Evolutionary conservation across 2,888 invertebrate genomes (phyloP).

Genomic region (Heliconius erato): DNA sequence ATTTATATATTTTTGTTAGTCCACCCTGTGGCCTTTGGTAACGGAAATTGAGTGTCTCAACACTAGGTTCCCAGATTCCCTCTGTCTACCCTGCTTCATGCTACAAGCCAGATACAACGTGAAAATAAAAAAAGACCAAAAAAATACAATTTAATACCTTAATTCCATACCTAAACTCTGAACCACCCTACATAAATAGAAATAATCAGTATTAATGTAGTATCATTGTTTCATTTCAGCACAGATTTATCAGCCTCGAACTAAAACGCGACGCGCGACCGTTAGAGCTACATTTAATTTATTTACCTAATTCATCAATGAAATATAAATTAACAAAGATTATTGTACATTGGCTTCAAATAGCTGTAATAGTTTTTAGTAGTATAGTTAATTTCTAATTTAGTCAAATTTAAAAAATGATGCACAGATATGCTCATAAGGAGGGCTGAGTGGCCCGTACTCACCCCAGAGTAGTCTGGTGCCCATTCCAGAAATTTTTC

Average conservation of each 20-base stretch:
- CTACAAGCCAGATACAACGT: no score
- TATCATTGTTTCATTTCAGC: constrained; percentile 6
- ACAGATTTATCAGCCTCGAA: constrained; percentile 31
- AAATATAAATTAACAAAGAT: constrained; percentile 28
- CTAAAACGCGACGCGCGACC: constrained; percentile 35
- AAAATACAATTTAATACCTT: no score
- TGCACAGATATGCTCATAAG: background rate
- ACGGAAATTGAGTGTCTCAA: constrained; percentile 3
- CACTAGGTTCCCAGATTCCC: no score
- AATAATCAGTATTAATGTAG: background rate
- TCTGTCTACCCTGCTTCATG: no score
- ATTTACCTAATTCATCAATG: constrained; percentile 36
- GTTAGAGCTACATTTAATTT: constrained; percentile 39
- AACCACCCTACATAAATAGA: background rate
- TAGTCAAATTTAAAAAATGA: background rate
- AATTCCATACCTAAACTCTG: no score
- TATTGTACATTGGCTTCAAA: constrained; percentile 2
- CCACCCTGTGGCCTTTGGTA: no score
- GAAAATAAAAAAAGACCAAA: no score
- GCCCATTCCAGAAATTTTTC: no score
- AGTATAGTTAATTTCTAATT: background rate
- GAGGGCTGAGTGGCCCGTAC: no score
- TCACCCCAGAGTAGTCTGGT: no score
- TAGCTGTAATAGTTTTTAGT: background rate
- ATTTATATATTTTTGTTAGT: no score